Base-by-base conservation (phyloP, 2,113 vertebrate genomes). In the Mustelus asterias region DNA sequence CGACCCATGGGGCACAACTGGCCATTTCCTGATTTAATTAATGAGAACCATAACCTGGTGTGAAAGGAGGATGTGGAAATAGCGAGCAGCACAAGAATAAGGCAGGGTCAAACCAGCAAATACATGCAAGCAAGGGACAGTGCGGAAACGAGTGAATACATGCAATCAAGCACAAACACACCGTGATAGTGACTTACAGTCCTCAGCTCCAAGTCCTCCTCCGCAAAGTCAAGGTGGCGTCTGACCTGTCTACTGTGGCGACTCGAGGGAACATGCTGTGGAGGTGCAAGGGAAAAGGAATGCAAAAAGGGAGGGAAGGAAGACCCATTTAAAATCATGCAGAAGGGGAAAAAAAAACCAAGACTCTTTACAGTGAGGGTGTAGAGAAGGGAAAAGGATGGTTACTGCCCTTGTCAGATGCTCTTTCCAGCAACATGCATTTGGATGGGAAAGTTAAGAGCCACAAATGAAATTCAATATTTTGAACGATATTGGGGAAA, bases 201-300 rank as follows among this genome's bases (percentile, higher is more conserved):
- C 97, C 97, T 97, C 97, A 97, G 97, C 96, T 98, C 98, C 88
- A 97, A 96, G 97, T 98, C 97, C 41, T 97, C 97, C 96, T 98
- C 97, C 96, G 97, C 96, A 97, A 98, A 98, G 97, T 98, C 98
- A 97, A 97, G 98, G 96, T 97, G 97, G 96, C 96, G 97, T 94
- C 97, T 98, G 97, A 97, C 97, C 95, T 97, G 97, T 97, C 96
- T 98, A 97, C 97, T 97, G 97, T 97, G 96, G 97, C 97, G 97
- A 97, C 97, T 97, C 96, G 98, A 69, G 96, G 97, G 98, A 97
- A 97, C 98, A 98, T 98, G 98, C 98, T 98, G 98, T 97, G 97
- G 97, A 95, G 96, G 89, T 97, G 97, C 96, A 97, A 97, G 96
- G 94, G 94, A 76, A 72, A 6, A 0, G 24, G 95, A 96, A 97